Conservation (phyloP, 2,797 vertebrate species). For the Adelosebastes latens region DNA sequence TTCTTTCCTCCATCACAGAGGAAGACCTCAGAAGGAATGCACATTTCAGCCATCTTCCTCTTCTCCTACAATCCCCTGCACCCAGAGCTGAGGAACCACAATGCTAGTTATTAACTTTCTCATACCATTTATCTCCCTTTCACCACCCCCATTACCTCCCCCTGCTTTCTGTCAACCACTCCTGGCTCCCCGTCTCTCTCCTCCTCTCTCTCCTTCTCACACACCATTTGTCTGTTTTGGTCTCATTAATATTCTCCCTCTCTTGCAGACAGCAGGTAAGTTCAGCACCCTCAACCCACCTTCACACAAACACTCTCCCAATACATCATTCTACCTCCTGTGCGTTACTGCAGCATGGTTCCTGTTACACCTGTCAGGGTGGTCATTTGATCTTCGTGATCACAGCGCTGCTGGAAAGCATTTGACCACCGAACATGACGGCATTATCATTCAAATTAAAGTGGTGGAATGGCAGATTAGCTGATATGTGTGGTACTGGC, state of each 20-base stretch:
- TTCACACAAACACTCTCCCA: conserved; percentile 7
- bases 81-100: conserved; percentile 48
- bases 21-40: conserved; percentile 11
- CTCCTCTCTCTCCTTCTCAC: conserved; percentile 29
- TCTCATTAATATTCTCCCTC: conserved; percentile 59
- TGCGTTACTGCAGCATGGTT: conserved; percentile 27
- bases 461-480: not conserved
- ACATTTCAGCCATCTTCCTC: conserved; percentile 41
- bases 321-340: conserved; percentile 28
- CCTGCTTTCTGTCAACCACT: conserved; percentile 52
- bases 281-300: conserved; percentile 21
- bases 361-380: conserved; percentile 12
- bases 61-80: conserved; percentile 19
- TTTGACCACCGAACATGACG: conserved; percentile 15
- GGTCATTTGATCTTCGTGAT: conserved; percentile 37
- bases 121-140: conserved; percentile 68
- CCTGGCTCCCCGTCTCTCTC: conserved; percentile 18
- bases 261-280: conserved; percentile 45
- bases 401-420: not conserved
- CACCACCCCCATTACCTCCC: conserved; percentile 54
- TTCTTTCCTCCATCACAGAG: not conserved
- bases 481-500: not conserved
- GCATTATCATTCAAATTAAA: conserved; percentile 19
- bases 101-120: conserved; percentile 69
- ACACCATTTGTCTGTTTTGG: conserved; percentile 54